Evolutionary conservation across 2,113 vertebrate species (phyloP), one percentile per base, ranked within the genome.

Genomic region (Sinocyclocheilus anophthalmus): DNA sequence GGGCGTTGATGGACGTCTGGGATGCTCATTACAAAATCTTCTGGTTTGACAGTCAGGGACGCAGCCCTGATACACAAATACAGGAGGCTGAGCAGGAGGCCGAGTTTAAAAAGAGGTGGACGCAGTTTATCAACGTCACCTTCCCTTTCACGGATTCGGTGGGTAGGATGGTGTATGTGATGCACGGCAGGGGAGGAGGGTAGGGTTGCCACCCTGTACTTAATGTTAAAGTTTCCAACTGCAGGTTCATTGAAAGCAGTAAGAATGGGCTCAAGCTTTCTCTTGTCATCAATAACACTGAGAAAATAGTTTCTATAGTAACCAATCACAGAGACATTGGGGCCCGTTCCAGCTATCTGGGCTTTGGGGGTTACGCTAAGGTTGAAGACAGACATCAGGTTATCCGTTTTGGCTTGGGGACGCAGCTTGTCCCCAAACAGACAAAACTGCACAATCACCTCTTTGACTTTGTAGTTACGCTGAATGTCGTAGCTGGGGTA

Each of bases 21-120:
- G 98, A 99, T 76, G 98, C 97, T 42, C 97, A 99, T 91, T 99
- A 99, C 93, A 98, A 97, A 92, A 99, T 99, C 97, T 98, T 99
- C 91, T 99, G 98, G 98, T 96, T 99, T 88, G 96, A 98, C 92
- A 94, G 94, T 87, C 94, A 85, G 91, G 98, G 97, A 85, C 93
- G 85, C 89, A 99, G 97, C 91, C 97, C 98, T 0, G 88, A 94
- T 39, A 95, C 96, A 65, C 95, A 91, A 80, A 97, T 99, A 89
- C 98, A 98, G 88, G 98, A 99, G 91, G 97, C 97, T 22, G 98
- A 99, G 87, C 98, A 99, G 93, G 96, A 97, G 0, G 98, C 98
- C 0, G 98, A 99, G 92, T 99, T 99, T 92, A 99, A 99, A 92
- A 99, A 98, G 78, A 93, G 98, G 37, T 99, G 98, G 98, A 99